Conservation (phyloP, 2,888 invertebrate species). For the Cephalotes varians region DNA sequence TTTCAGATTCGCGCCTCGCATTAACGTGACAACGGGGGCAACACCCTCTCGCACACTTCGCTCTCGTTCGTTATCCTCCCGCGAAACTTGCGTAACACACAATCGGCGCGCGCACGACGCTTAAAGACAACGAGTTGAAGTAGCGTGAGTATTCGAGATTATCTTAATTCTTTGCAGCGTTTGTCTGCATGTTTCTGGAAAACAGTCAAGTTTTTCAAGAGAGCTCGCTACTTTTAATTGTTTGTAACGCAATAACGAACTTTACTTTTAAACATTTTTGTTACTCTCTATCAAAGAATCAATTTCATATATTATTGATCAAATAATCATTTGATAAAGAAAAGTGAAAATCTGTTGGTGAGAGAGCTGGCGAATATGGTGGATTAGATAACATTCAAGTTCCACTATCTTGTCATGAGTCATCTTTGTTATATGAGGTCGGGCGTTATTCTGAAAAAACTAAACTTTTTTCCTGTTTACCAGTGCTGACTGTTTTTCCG, state of each 20-base stretch:
- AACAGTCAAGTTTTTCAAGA: not conserved
- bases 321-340: too few relatives aligned
- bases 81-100: slow-evolving; percentile 49
- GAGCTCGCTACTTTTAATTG: not conserved
- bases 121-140: not conserved
- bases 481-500: too few relatives aligned
- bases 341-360: too few relatives aligned
- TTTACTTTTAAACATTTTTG: not conserved
- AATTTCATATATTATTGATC: not conserved
- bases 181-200: not conserved
- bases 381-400: too few relatives aligned
- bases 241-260: not conserved
- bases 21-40: slow-evolving; percentile 20
- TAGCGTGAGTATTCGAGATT: not conserved
- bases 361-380: too few relatives aligned
- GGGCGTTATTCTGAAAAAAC: too few relatives aligned
- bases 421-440: too few relatives aligned
- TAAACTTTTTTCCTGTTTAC: too few relatives aligned
- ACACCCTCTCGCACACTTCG: slow-evolving; percentile 31
- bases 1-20: slow-evolving; percentile 40
- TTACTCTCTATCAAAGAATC: not conserved
- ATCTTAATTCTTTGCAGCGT: not conserved
- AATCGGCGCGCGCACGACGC: not conserved
- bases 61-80: slow-evolving; percentile 54
- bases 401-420: too few relatives aligned